phyloP scores from a whole-genome alignment of 2,113 vertebrate genomes.

The Elaphurus davidianus region DNA sequence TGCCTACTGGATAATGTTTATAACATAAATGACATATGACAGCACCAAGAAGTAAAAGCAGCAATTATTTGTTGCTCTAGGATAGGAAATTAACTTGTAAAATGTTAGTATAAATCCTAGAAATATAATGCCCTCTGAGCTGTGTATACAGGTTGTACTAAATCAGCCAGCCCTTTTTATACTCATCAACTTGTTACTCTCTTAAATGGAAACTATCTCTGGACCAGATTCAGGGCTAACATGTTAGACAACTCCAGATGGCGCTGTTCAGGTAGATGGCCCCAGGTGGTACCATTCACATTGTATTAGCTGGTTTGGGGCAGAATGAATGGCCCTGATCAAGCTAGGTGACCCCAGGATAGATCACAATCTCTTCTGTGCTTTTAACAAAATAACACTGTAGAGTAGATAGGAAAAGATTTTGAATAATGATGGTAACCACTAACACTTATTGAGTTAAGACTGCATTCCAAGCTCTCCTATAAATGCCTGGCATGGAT shows the following conservation, averaged over 20 bases:
- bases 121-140: neutral
- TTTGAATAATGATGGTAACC: neutral
- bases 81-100: neutral
- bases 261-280: neutral
- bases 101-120: neutral
- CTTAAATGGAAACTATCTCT: neutral
- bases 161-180: neutral
- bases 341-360: neutral
- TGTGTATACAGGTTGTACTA: neutral
- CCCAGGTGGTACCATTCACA: neutral
- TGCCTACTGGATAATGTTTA: neutral
- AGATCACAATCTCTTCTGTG: neutral
- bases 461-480: neutral
- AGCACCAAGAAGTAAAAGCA: neutral
- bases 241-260: neutral
- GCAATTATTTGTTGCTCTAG: neutral
- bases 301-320: neutral
- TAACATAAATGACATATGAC: neutral
- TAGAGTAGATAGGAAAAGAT: neutral
- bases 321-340: neutral
- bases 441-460: neutral
- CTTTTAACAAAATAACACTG: neutral
- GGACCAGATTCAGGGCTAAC: neutral
- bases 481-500: neutral
- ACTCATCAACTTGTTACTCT: neutral